Base-by-base conservation (phyloP, 1,140 invertebrate genomes). In the Phymorhynchus buccinoides region DNA sequence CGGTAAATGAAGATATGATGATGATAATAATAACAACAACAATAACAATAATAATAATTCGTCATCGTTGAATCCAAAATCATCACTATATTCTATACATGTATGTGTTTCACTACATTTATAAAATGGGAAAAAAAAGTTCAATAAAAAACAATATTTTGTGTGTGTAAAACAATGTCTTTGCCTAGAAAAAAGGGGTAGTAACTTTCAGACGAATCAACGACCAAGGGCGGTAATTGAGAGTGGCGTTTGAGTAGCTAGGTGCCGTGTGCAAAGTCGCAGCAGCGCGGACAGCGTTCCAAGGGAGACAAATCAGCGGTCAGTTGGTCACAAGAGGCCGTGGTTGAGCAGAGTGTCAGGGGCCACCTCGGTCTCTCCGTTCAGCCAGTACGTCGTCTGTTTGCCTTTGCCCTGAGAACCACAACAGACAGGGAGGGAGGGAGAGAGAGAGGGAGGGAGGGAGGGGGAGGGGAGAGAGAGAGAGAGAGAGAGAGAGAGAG, bases 331-430 rank as follows among this genome's bases (percentile, higher is more conserved):
- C 81, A 73, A 86, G 7, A 80, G 48, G 27, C 75, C 77, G 37
- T 78, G 75, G 39, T 44, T 62, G 27, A 84, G 48, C 32, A 75
- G 44, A 30, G 32, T 39, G 75, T 84, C 77, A n/a, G 52, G 30
- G 27, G 83, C 22, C 14, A 52, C n/a, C 35, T 80, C 83, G 14
- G 80, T 42, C 80, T 93, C 92, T 30, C 96, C 96, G 16, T 95
- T 93, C 9, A 99, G 94, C 97, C 97, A 98, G 91, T 96, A 97
- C 0, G 97, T 97, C 6, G 96, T 96, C 85, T 97, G 95, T 62
- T 95, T 95, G 0, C 97, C 97, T 91, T 97, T 97, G 4, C 97
- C 97, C 93, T 98, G 88, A n/a, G 86, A 27, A 16, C 4, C 35
- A 71, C 35, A 71, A n/a, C n/a, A 48, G 44, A 48, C 7, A 48